phyloP scores from a whole-genome alignment of 2,797 vertebrate genomes.

The Sebastes hubbsi region DNA sequence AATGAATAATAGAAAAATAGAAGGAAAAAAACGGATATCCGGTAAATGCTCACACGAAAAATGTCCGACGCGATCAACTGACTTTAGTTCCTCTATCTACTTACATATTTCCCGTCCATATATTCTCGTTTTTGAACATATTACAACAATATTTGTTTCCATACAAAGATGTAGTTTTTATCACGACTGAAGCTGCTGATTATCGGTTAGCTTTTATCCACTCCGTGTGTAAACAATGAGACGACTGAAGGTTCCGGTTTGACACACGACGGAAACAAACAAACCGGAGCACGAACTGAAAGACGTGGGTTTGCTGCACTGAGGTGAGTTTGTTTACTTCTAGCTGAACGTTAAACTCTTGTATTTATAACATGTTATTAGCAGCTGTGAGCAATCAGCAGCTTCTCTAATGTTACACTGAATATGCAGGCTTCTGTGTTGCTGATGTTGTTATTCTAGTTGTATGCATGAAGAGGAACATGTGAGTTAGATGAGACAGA shows the following conservation, averaged over 20 bases:
- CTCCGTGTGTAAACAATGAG: conserved; percentile 37
- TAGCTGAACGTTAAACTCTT: too few relatives aligned
- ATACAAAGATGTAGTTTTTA: accelerated
- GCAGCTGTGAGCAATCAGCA: not conserved
- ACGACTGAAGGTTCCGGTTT: conserved; percentile 59
- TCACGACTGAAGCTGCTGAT: not conserved
- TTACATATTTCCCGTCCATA: not conserved
- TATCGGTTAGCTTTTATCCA: not conserved
- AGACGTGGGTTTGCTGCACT: conserved; percentile 13
- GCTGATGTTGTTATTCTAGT: not conserved
- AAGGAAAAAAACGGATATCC: conserved; percentile 30
- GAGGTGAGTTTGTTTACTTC: not conserved
- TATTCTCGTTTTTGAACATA: accelerated
- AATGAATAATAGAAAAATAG: too few relatives aligned
- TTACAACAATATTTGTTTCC: not conserved
- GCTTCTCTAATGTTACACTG: not conserved
- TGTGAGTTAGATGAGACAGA: not conserved
- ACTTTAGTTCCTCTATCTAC: not conserved
- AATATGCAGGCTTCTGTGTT: not conserved
- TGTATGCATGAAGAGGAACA: not conserved
- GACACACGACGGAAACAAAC: conserved; percentile 49
- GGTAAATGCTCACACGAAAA: not conserved
- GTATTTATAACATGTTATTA: not conserved
- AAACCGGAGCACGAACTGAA: conserved; percentile 14
- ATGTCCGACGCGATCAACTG: not conserved